Evolutionary conservation across 2,888 invertebrate species (phyloP).

Genomic region (Thysanoteuthis rhombus): DNA sequence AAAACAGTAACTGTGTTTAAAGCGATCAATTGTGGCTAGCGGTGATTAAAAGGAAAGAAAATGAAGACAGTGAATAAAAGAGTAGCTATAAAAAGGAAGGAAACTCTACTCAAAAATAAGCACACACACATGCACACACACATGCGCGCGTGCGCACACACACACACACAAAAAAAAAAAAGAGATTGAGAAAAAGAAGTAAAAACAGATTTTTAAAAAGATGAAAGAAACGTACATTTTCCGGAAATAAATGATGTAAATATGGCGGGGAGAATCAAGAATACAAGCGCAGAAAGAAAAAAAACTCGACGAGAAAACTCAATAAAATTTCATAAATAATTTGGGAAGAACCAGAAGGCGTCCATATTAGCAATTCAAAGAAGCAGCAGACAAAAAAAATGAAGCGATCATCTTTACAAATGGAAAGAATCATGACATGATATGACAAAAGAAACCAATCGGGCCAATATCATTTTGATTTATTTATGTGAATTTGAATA

Average conservation of each 20-base stretch:
- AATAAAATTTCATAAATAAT: background rate
- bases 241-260: background rate
- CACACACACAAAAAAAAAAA: background rate
- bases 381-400: background rate
- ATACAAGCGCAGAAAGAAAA: background rate
- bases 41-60: background rate
- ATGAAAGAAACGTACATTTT: background rate
- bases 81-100: background rate
- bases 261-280: background rate
- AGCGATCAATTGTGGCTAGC: no score
- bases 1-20: no score
- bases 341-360: background rate
- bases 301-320: background rate
- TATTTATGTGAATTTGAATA: slow-evolving; percentile 12
- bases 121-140: background rate
- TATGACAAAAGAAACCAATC: background rate
- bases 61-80: background rate
- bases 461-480: background rate
- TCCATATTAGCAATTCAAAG: background rate
- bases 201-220: background rate
- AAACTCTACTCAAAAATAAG: background rate
- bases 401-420: background rate
- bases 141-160: no score
- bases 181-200: background rate
- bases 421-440: background rate